Base-by-base conservation (phyloP, 2,797 vertebrate genomes). In the Melanogrammus aeglefinus region DNA sequence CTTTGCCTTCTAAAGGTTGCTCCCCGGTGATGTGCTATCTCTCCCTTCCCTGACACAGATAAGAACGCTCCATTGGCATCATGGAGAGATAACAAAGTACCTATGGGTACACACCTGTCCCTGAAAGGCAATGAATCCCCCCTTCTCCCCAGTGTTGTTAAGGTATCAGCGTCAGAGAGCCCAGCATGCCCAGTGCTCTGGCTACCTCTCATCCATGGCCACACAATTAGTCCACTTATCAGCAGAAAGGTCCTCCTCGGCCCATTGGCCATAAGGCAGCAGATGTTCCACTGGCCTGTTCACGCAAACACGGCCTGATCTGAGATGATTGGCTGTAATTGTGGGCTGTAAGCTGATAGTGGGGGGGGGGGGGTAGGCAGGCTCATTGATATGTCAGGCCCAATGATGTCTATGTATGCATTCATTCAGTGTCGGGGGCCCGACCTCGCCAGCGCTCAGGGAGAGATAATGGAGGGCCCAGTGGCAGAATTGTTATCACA, bases 251-350 rank as follows among this genome's bases (percentile, higher is more conserved):
- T 82, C 86, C 80, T 78, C 21, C 76, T 86, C 74, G 85, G 87
- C 86, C 82, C 35, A 80, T 75, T 44, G 81, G 87, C 79, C 80
- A 1, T 80, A 69, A 13, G 81, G 88, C 88, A 93, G 90, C 94
- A 95, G 94, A 94, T 94, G 94, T 92, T 93, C 84, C 75, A 75
- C 87, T 89, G 89, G 88, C 82, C 91, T 38, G 88, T 86, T 93
- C 92, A 89, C 81, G 89, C 91, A 91, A 91, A 93, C 91, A 83
- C 88, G 88, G 88, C 91, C 93, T 92, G 92, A 94, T 94, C 93
- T 92, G 83, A 85, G 86, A 92, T 93, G 94, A 94, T 93, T 94
- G 93, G 92, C 90, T 82, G 83, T 95, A 94, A 95, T 96, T 95
- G 93, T 83, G 84, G 86, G 87, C 91, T 93, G 95, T 89, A 95